Percentiles rank a stretch among this genome's conserved stretches.
These are phyloP conservation scores for Drosophila setosimentum DNA, from an alignment of 2,888 invertebrate genomes.

Conservation along the genomic window DNA sequence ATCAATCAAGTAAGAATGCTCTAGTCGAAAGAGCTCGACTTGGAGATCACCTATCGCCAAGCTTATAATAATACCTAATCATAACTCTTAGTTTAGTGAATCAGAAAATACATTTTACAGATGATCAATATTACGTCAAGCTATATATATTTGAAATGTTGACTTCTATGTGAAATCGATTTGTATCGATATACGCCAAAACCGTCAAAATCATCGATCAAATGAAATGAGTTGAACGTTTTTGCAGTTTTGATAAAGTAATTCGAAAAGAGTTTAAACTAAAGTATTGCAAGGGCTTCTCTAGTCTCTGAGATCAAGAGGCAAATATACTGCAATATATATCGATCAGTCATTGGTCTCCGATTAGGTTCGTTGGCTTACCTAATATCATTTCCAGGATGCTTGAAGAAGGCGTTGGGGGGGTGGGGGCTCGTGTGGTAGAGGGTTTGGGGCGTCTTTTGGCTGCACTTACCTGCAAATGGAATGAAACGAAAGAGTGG, in stretches of 20 bases:
- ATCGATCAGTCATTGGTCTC: background rate
- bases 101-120: background rate
- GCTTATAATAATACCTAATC: background rate
- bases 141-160: background rate
- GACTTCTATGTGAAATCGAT: background rate
- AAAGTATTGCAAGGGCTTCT: background rate
- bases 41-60: background rate
- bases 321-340: background rate
- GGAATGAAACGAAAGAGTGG: constrained; percentile 24
- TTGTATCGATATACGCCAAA: background rate
- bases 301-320: background rate
- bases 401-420: background rate
- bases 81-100: background rate
- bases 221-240: background rate
- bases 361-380: constrained; percentile 8
- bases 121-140: background rate
- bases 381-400: constrained; percentile 20
- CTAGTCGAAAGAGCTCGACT: background rate
- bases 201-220: background rate
- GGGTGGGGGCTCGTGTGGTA: no score
- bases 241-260: background rate
- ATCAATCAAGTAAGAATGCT: background rate
- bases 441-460: background rate
- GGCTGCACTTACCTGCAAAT: constrained; percentile 56
- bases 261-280: background rate